These are phyloP conservation scores for Rotaria magnacalcarata DNA, from an alignment of 2,888 invertebrate genomes.

Conservation along the genomic window DNA sequence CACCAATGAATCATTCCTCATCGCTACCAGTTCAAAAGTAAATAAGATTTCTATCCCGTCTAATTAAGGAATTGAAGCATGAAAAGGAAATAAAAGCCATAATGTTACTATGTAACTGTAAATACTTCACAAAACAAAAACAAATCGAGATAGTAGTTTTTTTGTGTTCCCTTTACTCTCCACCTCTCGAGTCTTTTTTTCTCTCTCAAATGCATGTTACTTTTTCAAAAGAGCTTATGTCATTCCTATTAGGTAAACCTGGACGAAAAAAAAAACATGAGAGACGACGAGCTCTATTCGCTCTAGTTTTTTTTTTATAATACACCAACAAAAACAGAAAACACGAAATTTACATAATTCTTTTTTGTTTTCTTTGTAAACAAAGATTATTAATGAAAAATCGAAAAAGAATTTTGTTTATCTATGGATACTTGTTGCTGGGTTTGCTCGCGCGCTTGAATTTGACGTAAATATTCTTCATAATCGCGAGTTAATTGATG, in stretches of 20 bases:
- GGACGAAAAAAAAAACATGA: background rate
- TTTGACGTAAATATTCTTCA: conserved; percentile 3
- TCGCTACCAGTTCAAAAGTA: no score
- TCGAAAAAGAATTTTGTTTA: conserved; percentile 8
- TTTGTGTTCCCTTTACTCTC: no score
- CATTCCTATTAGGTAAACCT: background rate
- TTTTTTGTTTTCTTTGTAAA: background rate
- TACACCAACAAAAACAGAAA: background rate
- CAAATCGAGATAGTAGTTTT: no score
- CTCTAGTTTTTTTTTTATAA: background rate
- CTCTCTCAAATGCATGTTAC: no score
- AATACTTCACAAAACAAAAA: no score
- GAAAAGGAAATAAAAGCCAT: no score
- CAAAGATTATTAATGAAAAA: background rate
- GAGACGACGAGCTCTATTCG: background rate
- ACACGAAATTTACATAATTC: background rate
- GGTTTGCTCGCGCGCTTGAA: background rate
- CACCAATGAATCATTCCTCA: background rate
- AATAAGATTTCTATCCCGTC: no score
- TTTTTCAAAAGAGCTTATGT: background rate
- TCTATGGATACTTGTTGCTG: background rate
- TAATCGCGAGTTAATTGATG: background rate
- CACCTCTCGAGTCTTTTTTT: no score
- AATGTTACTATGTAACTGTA: no score
- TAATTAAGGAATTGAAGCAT: background rate